These are phyloP conservation scores for Cygnus olor DNA, from an alignment of 2,797 vertebrate genomes.

Conservation along the genomic window DNA sequence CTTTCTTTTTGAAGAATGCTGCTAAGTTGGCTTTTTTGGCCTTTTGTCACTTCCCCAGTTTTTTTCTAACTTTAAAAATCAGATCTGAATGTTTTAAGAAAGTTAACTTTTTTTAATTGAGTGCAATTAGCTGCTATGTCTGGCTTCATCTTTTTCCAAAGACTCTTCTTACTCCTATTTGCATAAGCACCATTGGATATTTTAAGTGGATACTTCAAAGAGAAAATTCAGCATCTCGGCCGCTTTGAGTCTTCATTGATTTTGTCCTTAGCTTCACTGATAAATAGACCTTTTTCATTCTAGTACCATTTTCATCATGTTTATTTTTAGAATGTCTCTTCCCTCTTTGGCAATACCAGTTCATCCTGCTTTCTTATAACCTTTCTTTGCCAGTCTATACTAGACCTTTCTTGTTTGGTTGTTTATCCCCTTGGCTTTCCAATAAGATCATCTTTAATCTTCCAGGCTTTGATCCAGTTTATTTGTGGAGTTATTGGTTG, in stretches of 20 bases:
- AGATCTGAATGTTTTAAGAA: not conserved
- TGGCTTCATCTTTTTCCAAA: not conserved
- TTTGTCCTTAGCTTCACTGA: conserved; percentile 19
- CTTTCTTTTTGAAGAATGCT: conserved; percentile 4
- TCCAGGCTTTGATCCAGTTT: not conserved
- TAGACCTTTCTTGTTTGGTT: not conserved
- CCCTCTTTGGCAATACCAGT: not conserved
- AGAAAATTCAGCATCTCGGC: not conserved
- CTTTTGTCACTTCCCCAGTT: conserved; percentile 6
- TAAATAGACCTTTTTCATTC: not conserved
- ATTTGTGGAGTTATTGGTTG: not conserved
- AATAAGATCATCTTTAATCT: not conserved
- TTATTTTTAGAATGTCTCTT: conserved; percentile 42
- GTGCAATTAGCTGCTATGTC: not conserved
- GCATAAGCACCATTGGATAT: not conserved
- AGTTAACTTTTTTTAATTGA: not conserved
- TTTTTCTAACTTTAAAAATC: not conserved
- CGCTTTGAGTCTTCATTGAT: conserved; percentile 10
- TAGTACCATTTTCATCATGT: not conserved
- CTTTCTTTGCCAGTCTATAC: not conserved
- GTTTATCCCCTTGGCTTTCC: not conserved
- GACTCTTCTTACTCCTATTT: not conserved
- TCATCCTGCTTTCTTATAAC: not conserved
- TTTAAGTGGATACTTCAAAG: conserved; percentile 20
- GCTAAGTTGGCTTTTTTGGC: conserved; percentile 28